Conservation (phyloP, 2,888 invertebrate genomes). For the Pachymerium ferrugineum region DNA sequence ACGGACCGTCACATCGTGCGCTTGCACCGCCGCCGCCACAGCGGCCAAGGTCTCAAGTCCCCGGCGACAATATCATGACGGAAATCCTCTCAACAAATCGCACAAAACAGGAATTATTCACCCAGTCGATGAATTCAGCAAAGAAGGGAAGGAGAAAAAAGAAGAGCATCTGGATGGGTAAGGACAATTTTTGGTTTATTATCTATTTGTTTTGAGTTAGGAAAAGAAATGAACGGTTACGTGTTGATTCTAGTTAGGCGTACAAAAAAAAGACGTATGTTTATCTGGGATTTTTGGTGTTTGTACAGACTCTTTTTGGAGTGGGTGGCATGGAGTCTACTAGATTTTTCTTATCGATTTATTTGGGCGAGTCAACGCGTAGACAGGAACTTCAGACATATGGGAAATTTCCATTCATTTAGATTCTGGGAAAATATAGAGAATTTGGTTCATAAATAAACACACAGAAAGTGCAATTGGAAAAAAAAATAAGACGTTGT, state of each 20-base stretch:
- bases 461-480: too few relatives aligned
- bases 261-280: not conserved
- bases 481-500: too few relatives aligned
- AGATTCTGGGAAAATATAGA: too few relatives aligned
- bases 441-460: too few relatives aligned
- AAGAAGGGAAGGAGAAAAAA: not conserved
- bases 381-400: not conserved
- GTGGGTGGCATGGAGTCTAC: not conserved
- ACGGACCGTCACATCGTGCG: not conserved
- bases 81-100: not conserved
- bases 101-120: slow-evolving; percentile 28
- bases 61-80: not conserved
- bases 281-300: not conserved
- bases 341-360: not conserved
- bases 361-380: not conserved
- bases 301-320: not conserved
- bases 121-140: slow-evolving; percentile 24
- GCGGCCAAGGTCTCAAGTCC: not conserved
- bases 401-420: not conserved
- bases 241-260: not conserved
- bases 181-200: not conserved
- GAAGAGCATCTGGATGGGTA: not conserved
- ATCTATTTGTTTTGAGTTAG: not conserved
- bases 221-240: not conserved
- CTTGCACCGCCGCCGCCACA: not conserved